phyloP scores from a whole-genome alignment of 2,113 vertebrate species.

The Aleadryas rufinucha region DNA sequence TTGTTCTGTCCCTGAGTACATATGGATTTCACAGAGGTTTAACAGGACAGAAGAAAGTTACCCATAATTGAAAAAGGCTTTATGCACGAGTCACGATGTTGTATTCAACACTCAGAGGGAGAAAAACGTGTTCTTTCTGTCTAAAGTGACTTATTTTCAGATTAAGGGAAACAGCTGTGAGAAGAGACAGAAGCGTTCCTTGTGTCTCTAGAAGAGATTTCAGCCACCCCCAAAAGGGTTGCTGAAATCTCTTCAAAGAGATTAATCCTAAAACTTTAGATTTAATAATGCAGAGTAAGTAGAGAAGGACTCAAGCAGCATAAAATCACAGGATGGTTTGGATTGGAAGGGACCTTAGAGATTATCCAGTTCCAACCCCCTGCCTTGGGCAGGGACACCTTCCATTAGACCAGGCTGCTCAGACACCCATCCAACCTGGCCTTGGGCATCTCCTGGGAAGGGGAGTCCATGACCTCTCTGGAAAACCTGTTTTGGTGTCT shows the following conservation, averaged over 20 bases:
- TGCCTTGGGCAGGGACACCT: neutral
- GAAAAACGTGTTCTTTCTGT: neutral
- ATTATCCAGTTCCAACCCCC: neutral
- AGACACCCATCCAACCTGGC: neutral
- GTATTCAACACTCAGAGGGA: neutral
- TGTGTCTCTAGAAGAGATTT: no score
- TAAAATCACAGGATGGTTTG: neutral
- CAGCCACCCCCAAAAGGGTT: no score
- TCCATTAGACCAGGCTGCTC: neutral
- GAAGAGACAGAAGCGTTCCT: neutral
- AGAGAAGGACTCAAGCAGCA: neutral
- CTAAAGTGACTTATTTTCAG: conserved; percentile 7
- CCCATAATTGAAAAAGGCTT: neutral
- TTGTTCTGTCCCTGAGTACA: neutral
- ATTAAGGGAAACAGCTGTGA: conserved; percentile 9
- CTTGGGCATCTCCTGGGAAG: neutral
- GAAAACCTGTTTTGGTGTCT: neutral
- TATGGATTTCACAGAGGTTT: conserved; percentile 16
- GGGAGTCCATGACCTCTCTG: neutral
- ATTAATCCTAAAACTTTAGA: neutral
- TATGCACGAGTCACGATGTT: neutral
- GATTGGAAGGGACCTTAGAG: neutral
- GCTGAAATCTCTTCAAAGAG: neutral
- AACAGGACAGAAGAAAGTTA: conserved; percentile 28
- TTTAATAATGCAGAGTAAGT: neutral